Base-by-base conservation (phyloP, 2,113 vertebrate species). In the Damaliscus lunatus region DNA sequence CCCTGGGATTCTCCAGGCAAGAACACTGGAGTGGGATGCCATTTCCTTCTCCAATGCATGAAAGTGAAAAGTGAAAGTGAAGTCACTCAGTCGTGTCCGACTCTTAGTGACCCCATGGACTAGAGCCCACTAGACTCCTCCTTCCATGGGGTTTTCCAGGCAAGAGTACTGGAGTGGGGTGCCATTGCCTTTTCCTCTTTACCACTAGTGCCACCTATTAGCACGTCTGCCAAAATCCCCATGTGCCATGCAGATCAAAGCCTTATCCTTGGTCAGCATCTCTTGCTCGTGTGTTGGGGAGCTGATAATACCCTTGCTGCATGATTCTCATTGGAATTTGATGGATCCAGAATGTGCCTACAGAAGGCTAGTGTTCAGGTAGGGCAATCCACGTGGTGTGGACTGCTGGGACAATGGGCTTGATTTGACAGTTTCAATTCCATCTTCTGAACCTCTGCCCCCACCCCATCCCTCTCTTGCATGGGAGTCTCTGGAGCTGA, bases 271-370 rank as follows among this genome's bases (percentile, higher is more conserved):
- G 40, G 31, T 25, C 77, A 64, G 33, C 40, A 71, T 94, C 85
- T 78, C 82, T 88, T 78, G 55, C 50, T 91, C 86, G 29, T 46
- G 77, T 78, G 89, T 78, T 46, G 82, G 36, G 9, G 36, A 74
- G 50, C 87, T 96, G 52, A 87, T 43, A 23, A 23, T 82, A n/a
- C 3, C n/a, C 59, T 62, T 3, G 62, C 23, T n/a, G 21, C 23
- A 0, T 10, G 67, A 55, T 64, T 57, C 77, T 85, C 67, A 2
- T 48, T 74, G 77, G 90, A 40, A 36, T 84, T 59, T 48, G 14
- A 2, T 71, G 25, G 1, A 7, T 78, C 55, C 2, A 57, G 67
- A n/a, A 27, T 17, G 52, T 43, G 52, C 12, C 57, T n/a, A 15
- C 23, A 46, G 36, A 87, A 29, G 78, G 29, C 36, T 53, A 48